phyloP scores from a whole-genome alignment of 2,888 invertebrate species.

The Amphipyra berbera region DNA sequence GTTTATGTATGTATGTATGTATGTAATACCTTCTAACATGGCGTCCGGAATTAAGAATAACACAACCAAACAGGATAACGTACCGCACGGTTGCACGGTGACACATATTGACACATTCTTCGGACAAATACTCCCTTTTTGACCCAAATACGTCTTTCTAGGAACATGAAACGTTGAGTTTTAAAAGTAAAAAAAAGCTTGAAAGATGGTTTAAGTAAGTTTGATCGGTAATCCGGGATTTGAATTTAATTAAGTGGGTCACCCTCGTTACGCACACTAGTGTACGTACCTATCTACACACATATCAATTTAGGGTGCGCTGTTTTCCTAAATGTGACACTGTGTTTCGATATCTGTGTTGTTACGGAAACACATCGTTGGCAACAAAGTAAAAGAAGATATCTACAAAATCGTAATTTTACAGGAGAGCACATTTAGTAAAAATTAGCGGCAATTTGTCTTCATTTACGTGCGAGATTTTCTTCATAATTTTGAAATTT shows the following conservation, averaged over 20 bases:
- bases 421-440: too few species aligned
- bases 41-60: conserved; percentile 42
- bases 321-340: conserved; percentile 26
- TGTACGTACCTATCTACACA: not conserved
- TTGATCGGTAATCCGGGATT: conserved; percentile 60
- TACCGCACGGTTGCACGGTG: conserved; percentile 59
- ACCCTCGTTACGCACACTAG: conserved; percentile 42
- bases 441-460: too few species aligned
- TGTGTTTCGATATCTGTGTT: conserved; percentile 27
- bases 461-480: too few species aligned
- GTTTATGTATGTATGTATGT: too few species aligned
- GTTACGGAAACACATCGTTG: conserved; percentile 11
- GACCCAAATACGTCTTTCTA: conserved; percentile 77
- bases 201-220: conserved; percentile 24
- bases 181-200: conserved; percentile 41
- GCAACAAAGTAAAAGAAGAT: too few species aligned
- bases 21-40: conserved; percentile 45
- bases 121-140: conserved; percentile 69
- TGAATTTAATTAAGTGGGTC: conserved; percentile 57
- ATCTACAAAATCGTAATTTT: too few species aligned
- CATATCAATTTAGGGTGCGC: not conserved
- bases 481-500: too few species aligned
- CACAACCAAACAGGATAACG: conserved; percentile 38
- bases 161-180: conserved; percentile 59
- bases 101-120: conserved; percentile 77